A percentile compares a stretch with the other conserved stretches of the same genome.
These are phyloP conservation scores for Cabera pusaria DNA, from an alignment of 2,888 invertebrate species.

Conservation along the genomic window DNA sequence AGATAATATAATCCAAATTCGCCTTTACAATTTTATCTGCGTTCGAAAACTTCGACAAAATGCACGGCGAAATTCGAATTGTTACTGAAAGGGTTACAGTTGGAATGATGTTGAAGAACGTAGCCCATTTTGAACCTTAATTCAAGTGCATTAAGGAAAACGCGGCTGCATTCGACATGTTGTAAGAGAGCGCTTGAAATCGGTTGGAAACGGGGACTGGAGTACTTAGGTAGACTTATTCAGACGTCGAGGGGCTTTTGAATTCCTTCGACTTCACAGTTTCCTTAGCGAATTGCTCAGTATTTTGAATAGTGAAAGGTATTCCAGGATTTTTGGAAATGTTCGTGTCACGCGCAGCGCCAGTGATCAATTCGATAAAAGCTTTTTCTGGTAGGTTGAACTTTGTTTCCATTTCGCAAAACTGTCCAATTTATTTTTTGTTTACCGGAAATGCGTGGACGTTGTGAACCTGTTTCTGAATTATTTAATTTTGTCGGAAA, in stretches of 20 bases:
- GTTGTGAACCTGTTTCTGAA: too few species aligned
- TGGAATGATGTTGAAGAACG: slow-evolving; percentile 11
- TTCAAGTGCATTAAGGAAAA: slow-evolving; percentile 12
- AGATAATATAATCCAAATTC: slow-evolving; percentile 31
- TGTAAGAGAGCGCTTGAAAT: slow-evolving; percentile 11
- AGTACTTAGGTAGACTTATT: slow-evolving; percentile 23
- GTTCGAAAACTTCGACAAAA: slow-evolving; percentile 31
- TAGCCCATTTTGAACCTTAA: slow-evolving; percentile 26
- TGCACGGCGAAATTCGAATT: slow-evolving; percentile 30
- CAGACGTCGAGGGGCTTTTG: slow-evolving; percentile 21
- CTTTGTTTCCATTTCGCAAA: too few species aligned
- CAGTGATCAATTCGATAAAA: slow-evolving; percentile 8
- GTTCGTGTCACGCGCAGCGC: slow-evolving; percentile 10
- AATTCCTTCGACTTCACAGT: slow-evolving; percentile 21
- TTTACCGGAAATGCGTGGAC: too few species aligned
- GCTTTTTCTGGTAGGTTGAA: slow-evolving; percentile 4
- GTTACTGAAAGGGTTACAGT: slow-evolving; percentile 26
- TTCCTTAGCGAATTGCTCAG: slow-evolving; percentile 13
- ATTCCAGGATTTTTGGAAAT: slow-evolving; percentile 5
- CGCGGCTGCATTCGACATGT: slow-evolving; percentile 16
- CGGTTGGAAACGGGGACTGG: slow-evolving; percentile 20
- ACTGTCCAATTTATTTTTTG: too few species aligned
- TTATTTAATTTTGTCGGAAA: too few species aligned
- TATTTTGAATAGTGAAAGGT: slow-evolving; percentile 13
- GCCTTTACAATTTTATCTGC: slow-evolving; percentile 36